Evolutionary conservation across 2,888 invertebrate species (phyloP).

Genomic region (Herminia tarsipennalis): DNA sequence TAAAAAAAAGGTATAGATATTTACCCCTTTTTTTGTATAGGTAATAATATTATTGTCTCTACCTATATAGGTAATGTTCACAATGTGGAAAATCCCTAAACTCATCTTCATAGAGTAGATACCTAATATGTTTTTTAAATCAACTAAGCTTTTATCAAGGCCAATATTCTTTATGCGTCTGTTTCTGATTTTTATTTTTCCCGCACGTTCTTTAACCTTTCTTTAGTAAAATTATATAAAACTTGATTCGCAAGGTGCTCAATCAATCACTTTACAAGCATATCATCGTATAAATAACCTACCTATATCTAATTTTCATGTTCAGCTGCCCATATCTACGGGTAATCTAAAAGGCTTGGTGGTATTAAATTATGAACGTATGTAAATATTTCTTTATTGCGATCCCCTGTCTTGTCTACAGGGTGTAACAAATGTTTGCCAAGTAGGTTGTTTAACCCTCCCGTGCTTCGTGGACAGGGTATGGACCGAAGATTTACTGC

Average conservation of each 20-base stretch:
- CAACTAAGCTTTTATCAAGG: no score
- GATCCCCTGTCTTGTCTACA: constrained; percentile 65
- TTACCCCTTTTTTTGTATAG: no score
- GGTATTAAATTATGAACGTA: constrained; percentile 46
- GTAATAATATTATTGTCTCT: no score
- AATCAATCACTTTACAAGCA: constrained; percentile 24
- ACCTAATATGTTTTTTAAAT: no score
- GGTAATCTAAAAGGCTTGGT: constrained; percentile 26
- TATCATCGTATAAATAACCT: background rate
- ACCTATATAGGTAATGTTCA: no score
- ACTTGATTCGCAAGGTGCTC: background rate
- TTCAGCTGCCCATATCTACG: background rate
- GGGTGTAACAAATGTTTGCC: constrained; percentile 78
- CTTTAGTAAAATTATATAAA: no score
- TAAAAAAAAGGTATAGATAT: no score
- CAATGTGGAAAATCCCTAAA: no score
- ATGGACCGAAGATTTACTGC: constrained; percentile 80
- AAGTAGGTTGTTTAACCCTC: constrained; percentile 80
- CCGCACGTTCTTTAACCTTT: no score
- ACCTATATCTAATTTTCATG: constrained; percentile 17
- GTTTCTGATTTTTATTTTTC: no score
- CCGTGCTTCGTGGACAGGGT: constrained; percentile 47
- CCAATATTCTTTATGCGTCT: no score
- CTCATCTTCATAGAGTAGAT: no score
- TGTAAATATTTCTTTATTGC: constrained; percentile 49